A percentile compares a stretch with the other conserved stretches of the same genome.
Evolutionary conservation across 2,113 vertebrate genomes (phyloP).

Genomic region (Erythrocercus mccallii): DNA sequence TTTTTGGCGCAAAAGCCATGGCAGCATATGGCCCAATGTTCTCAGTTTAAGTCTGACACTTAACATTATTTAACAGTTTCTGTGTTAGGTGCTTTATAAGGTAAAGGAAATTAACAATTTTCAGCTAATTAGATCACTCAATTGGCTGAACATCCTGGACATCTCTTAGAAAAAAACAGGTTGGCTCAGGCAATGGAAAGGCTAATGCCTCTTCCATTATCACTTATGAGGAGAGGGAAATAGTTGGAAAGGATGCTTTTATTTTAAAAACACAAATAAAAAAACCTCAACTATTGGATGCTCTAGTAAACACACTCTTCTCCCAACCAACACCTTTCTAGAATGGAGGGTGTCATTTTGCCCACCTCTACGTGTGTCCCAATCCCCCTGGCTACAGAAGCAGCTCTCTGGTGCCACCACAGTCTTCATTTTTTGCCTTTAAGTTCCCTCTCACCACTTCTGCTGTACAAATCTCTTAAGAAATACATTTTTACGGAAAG

Average conservation of each 20-base stretch:
- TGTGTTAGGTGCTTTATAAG: conserved; percentile 70
- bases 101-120: conserved; percentile 72
- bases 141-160: conserved; percentile 70
- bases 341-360: neutral
- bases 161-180: conserved; percentile 46
- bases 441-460: neutral
- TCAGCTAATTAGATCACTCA: conserved; percentile 70
- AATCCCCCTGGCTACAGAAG: neutral
- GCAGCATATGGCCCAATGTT: conserved; percentile 70
- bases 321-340: neutral
- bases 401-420: neutral
- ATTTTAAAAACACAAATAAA: conserved; percentile 53
- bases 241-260: conserved; percentile 59
- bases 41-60: conserved; percentile 71
- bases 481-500: neutral
- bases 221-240: conserved; percentile 55
- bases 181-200: conserved; percentile 53
- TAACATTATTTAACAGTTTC: conserved; percentile 73
- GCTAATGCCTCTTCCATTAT: conserved; percentile 65
- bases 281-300: neutral
- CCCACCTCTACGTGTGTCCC: neutral
- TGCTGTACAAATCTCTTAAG: neutral
- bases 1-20: conserved; percentile 48
- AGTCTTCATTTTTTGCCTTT: neutral
- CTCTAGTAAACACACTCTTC: neutral